Percentiles rank a stretch among this genome's conserved stretches.
Evolutionary conservation across 2,797 vertebrate genomes (phyloP).

Genomic region (Melanotaenia nigrans): DNA sequence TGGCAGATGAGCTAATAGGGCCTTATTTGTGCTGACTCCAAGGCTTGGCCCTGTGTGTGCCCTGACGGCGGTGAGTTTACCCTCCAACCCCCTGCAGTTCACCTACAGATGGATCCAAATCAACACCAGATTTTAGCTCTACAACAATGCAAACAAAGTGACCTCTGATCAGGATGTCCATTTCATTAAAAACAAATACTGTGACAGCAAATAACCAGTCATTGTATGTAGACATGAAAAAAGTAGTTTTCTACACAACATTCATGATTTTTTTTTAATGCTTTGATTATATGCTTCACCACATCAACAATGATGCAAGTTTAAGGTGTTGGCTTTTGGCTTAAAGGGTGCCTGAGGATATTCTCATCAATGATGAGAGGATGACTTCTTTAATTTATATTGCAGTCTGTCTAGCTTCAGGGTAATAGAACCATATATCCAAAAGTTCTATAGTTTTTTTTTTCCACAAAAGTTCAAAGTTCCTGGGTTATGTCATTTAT

Average conservation of each 20-base stretch:
- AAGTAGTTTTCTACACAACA: neutral
- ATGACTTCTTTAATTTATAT: conserved; percentile 22
- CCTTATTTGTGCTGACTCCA: conserved; percentile 80
- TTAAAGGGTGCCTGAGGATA: conserved; percentile 36
- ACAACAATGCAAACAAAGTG: conserved; percentile 47
- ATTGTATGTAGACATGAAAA: neutral
- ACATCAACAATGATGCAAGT: conserved; percentile 6
- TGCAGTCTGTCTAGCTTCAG: conserved; percentile 8
- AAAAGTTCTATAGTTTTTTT: conserved; percentile 12
- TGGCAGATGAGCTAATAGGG: conserved; percentile 66
- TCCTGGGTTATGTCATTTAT: neutral
- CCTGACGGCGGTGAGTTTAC: conserved; percentile 54
- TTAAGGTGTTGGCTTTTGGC: conserved; percentile 30
- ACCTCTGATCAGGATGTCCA: conserved; percentile 49
- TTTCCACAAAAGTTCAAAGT: conserved; percentile 9
- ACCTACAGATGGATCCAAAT: conserved; percentile 72
- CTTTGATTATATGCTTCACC: conserved; percentile 10
- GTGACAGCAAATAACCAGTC: neutral
- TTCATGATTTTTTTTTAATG: neutral
- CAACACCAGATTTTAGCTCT: conserved; percentile 61
- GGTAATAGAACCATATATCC: conserved; percentile 2
- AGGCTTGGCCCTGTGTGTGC: conserved; percentile 57
- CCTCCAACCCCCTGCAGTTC: conserved; percentile 67
- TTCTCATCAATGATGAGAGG: conserved; percentile 19
- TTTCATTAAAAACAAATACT: conserved; percentile 23